Evolutionary conservation across 2,888 invertebrate genomes (phyloP).

Genomic region (Phania funesta): DNA sequence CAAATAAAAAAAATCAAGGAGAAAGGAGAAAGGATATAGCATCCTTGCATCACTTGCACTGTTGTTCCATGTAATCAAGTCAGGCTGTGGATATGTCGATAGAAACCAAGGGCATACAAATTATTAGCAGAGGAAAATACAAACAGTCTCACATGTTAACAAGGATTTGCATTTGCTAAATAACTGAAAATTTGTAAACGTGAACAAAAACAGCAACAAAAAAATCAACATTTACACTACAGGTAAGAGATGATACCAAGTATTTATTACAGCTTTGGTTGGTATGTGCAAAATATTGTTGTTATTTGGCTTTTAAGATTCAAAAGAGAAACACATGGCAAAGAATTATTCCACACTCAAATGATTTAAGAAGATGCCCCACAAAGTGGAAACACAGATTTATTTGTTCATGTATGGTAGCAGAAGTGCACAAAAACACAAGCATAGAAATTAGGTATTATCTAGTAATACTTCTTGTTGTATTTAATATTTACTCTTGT

Average conservation of each 20-base stretch:
- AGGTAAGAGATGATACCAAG: neutral
- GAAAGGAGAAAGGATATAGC: neutral
- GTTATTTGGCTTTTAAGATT: conserved; percentile 17
- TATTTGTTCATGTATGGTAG: neutral
- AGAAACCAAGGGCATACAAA: conserved; percentile 13
- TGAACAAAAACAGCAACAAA: conserved; percentile 13
- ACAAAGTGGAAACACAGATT: neutral
- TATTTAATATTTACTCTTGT: neutral
- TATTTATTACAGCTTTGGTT: neutral
- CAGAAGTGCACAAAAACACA: neutral
- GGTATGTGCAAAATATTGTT: conserved; percentile 14
- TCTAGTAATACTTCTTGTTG: neutral
- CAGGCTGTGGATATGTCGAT: neutral
- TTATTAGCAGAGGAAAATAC: conserved; percentile 31
- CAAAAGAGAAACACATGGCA: conserved; percentile 5
- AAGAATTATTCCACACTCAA: neutral
- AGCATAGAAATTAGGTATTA: neutral
- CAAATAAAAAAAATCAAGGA: neutral
- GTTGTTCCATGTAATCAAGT: neutral
- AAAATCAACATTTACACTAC: neutral
- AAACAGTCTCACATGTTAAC: conserved; percentile 9
- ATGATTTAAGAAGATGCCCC: neutral
- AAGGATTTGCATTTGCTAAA: conserved; percentile 32
- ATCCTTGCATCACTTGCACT: neutral
- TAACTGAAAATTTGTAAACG: conserved; percentile 62